Base-by-base conservation (phyloP, 1,140 invertebrate genomes). In the Cherax quadricarinatus region DNA sequence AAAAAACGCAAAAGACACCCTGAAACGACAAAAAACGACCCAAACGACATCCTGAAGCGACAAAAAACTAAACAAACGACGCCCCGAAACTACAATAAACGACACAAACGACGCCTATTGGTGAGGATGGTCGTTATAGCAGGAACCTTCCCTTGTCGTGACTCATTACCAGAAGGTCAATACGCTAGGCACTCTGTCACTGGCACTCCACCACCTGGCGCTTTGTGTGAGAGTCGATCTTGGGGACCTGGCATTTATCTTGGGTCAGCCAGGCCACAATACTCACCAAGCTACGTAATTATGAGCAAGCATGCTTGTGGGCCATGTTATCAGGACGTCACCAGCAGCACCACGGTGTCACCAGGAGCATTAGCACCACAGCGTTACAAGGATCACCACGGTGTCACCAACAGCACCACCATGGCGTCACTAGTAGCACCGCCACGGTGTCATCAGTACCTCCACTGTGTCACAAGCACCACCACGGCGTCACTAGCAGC, bases 131-230 rank as follows among this genome's bases (percentile, higher is more conserved):
- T 16, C 9, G 57, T 10, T 16, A 60, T 16, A 60, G 9, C 57
- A 60, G 9, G 57, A 60, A 41, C 30, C 30, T 0, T 41, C 30
- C 30, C 30, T 41, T 60, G 30, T 66, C 73, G 86, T 80, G 86
- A 62, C 73, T 88, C 70, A 88, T 88, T 88, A 88, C 86, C 60
- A 48, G 86, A 88, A 62, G 86, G 86, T 88, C 86, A 88, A 88
- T 88, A 88, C 66, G 41, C 10, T 14, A 30, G 75, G 24, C 86
- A 88, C 86, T 80, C 86, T 88, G 86, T 88, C 86, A 88, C 80
- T 88, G 86, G 86, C 86, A 88, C 86, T 18, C 18, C 3, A 80
- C 14, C 86, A 41, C n/a, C 21, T 48, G 57, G 21, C 30, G 53
- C 86, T 88, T 88, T 88, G 86, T 88, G 49, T 51, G 9, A 24